Evolutionary conservation across 1,140 invertebrate species (phyloP).

Genomic region (Drosophila ananassae): DNA sequence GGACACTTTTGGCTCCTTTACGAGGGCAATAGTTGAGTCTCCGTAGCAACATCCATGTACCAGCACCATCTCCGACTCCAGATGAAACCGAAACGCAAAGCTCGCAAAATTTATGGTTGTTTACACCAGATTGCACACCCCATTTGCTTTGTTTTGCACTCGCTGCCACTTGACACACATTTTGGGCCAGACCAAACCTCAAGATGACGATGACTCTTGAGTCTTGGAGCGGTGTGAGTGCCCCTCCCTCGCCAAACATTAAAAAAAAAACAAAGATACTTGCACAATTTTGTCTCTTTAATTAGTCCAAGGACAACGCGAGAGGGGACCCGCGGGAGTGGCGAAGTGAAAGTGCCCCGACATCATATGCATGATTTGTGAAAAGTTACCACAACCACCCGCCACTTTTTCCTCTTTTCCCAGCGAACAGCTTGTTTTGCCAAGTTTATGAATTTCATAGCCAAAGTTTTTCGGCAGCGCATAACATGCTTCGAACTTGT

Average conservation of each 20-base stretch:
- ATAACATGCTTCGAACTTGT: slow-evolving; percentile 67
- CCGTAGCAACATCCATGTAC: slow-evolving; percentile 14
- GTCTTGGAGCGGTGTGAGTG: neutral
- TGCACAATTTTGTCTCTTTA: slow-evolving; percentile 48
- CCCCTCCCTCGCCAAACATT: neutral
- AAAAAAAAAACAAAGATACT: slow-evolving; percentile 24
- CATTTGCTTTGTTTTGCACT: slow-evolving; percentile 81
- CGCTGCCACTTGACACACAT: slow-evolving; percentile 73
- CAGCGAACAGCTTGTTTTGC: slow-evolving; percentile 61
- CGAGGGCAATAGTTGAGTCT: slow-evolving; percentile 61
- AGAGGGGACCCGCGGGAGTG: slow-evolving; percentile 25
- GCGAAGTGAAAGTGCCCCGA: slow-evolving; percentile 55
- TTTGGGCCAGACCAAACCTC: slow-evolving; percentile 41
- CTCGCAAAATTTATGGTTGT: slow-evolving; percentile 76
- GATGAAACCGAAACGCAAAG: slow-evolving; percentile 16
- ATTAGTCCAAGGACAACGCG: slow-evolving; percentile 29
- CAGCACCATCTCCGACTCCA: slow-evolving; percentile 13
- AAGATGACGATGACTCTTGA: slow-evolving; percentile 39
- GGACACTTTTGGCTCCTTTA: slow-evolving; percentile 46
- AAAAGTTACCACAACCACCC: slow-evolving; percentile 63
- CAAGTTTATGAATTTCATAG: slow-evolving; percentile 82
- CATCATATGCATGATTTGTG: slow-evolving; percentile 82
- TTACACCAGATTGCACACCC: slow-evolving; percentile 81
- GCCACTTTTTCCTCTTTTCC: slow-evolving; percentile 1
- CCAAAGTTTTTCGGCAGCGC: slow-evolving; percentile 70